Evolutionary conservation across 2,888 invertebrate genomes (phyloP), one percentile per base, ranked within the genome.

Genomic region (Therioaphis trifolii): DNA sequence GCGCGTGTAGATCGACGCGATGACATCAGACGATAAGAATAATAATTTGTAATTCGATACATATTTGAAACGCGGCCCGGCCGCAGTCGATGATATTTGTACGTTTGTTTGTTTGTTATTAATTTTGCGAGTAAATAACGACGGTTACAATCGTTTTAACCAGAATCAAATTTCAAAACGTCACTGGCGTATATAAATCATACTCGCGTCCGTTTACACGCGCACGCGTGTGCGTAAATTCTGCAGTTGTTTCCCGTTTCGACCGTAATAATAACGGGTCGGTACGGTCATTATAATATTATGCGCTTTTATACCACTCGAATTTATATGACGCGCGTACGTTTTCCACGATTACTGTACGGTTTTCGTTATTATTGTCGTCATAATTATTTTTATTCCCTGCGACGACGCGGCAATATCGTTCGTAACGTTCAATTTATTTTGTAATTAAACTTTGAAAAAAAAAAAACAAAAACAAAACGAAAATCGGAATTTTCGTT

Each of bases 21-120:
- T n/a, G n/a, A n/a, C n/a, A n/a, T n/a, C n/a, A n/a, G n/a, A n/a
- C n/a, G n/a, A n/a, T n/a, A n/a, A 52, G 4, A 18, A 49, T 49
- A 15, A 49, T 49, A 49, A 18, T 49, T n/a, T 21, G 55, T 55
- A n/a, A 18, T 52, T n/a, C 52, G 4, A n/a, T n/a, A n/a, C n/a
- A n/a, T n/a, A n/a, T n/a, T n/a, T n/a, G n/a, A n/a, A n/a, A 18
- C n/a, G 55, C 52, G 4, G n/a, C n/a, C 43, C n/a, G n/a, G 43
- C 43, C 43, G 43, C 43, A 5, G 43, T 7, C 52, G n/a, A 52
- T 52, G 55, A 21, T n/a, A n/a, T n/a, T n/a, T n/a, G n/a, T n/a
- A 55, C 55, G 55, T 43, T 40, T 40, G n/a, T 68, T 69, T 69
- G 69, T 71, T 71, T 71, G 71, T 27, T 71, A 71, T 27, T 71